Evolutionary conservation across 2,888 invertebrate species (phyloP).

Genomic region (Drosophila lacicola): DNA sequence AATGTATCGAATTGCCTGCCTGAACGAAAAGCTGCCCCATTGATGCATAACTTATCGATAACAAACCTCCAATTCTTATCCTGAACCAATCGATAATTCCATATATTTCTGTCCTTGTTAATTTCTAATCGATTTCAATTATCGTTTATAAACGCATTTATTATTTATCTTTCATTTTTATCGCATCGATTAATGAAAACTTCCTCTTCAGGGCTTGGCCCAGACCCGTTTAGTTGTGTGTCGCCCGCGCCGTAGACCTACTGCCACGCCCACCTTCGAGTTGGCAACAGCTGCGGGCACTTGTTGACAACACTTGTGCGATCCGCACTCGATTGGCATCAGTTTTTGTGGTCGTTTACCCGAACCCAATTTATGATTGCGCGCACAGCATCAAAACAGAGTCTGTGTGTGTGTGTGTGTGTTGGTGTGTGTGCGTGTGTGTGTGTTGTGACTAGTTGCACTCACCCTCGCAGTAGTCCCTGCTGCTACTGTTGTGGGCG

Average conservation of each 20-base stretch:
- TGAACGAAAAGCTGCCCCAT: too few species aligned
- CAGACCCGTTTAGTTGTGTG: neutral
- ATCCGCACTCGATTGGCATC: slow-evolving; percentile 39
- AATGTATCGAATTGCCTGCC: too few species aligned
- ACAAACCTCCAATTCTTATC: neutral
- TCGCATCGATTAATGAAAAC: neutral
- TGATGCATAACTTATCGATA: neutral
- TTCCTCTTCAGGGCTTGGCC: neutral
- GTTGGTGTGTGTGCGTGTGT: slow-evolving; percentile 10
- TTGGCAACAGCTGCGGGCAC: slow-evolving; percentile 30
- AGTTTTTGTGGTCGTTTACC: slow-evolving; percentile 19
- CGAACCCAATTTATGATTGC: slow-evolving; percentile 44
- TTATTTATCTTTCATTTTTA: too few species aligned
- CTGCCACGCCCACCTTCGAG: slow-evolving; percentile 26
- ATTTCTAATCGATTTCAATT: too few species aligned
- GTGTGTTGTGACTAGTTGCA: slow-evolving; percentile 40
- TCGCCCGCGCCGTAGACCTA: too few species aligned
- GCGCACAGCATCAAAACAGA: slow-evolving; percentile 39
- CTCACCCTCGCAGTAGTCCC: slow-evolving; percentile 35
- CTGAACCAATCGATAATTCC: too few species aligned
- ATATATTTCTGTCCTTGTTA: too few species aligned
- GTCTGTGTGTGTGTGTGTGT: slow-evolving; percentile 5
- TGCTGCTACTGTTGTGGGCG: slow-evolving; percentile 62
- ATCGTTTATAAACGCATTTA: too few species aligned
- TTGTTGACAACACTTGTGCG: slow-evolving; percentile 44